Evolutionary conservation across 2,888 invertebrate genomes (phyloP).

Genomic region (Alentia gelatinosa): DNA sequence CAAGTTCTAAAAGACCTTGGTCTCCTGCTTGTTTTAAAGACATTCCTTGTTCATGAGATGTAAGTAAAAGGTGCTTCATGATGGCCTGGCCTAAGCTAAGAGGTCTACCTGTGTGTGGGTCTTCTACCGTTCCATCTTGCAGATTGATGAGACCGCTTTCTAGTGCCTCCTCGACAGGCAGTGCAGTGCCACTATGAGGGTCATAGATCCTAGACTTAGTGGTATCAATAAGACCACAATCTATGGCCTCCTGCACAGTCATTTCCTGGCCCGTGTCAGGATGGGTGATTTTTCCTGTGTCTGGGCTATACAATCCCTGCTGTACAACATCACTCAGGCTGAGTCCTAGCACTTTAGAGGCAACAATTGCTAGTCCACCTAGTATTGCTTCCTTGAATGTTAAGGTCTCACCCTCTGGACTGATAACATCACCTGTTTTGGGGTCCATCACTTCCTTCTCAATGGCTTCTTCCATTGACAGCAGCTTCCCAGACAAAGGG

Average conservation of each 20-base stretch:
- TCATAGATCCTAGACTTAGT: constrained; percentile 55
- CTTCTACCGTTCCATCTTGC: constrained; percentile 48
- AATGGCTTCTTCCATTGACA: constrained; percentile 83
- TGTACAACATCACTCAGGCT: constrained; percentile 75
- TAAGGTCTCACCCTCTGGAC: constrained; percentile 72
- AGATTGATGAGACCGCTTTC: constrained; percentile 79
- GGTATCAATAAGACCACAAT: constrained; percentile 86
- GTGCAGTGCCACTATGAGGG: constrained; percentile 67
- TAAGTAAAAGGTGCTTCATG: constrained; percentile 81
- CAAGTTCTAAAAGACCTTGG: constrained; percentile 91
- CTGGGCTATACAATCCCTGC: constrained; percentile 74
- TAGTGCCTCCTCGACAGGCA: constrained; percentile 87
- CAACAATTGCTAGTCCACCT: constrained; percentile 61
- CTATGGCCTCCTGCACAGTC: constrained; percentile 90
- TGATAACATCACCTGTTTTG: constrained; percentile 60
- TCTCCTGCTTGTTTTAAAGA: constrained; percentile 84
- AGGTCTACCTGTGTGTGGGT: constrained; percentile 59
- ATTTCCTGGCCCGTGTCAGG: constrained; percentile 78
- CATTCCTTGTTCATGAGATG: constrained; percentile 45
- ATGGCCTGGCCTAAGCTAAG: constrained; percentile 55
- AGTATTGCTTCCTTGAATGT: constrained; percentile 69
- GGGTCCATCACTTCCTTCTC: constrained; percentile 73
- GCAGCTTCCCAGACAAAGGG: constrained; percentile 81
- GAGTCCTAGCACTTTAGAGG: constrained; percentile 56
- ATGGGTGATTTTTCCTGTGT: constrained; percentile 71